Percentiles rank a stretch among this genome's conserved stretches.
phyloP scores from a whole-genome alignment of 23 tunicate species.

The Ascidia mentula region DNA sequence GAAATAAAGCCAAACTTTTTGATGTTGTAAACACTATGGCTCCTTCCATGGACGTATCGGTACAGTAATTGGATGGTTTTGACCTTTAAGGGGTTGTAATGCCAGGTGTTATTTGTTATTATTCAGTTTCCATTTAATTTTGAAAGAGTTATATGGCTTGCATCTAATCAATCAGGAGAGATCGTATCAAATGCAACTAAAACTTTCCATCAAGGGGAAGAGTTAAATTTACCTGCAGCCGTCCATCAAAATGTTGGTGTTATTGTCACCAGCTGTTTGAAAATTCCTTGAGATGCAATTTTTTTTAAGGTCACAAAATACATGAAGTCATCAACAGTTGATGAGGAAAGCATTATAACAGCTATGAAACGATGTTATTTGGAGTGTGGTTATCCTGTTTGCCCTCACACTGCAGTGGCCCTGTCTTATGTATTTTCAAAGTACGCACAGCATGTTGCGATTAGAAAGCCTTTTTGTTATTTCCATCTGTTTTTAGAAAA shows the following conservation, averaged over 20 bases:
- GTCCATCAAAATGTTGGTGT: neutral
- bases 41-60: neutral
- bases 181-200: neutral
- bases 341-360: neutral
- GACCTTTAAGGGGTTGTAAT: neutral
- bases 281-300: no score
- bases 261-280: no score
- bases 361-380: neutral
- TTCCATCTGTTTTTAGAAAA: neutral
- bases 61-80: neutral
- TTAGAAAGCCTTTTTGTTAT: no score
- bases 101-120: neutral
- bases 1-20: neutral
- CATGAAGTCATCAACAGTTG: neutral
- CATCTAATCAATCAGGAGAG: neutral
- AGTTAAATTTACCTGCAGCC: neutral
- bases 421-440: neutral
- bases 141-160: neutral
- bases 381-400: neutral
- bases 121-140: neutral
- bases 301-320: neutral
- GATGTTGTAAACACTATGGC: neutral
- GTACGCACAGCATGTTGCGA: neutral
- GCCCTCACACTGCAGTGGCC: neutral
- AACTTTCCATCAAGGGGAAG: neutral